These are phyloP conservation scores for Cetonia aurata DNA, from an alignment of 2,888 invertebrate species.

Conservation along the genomic window DNA sequence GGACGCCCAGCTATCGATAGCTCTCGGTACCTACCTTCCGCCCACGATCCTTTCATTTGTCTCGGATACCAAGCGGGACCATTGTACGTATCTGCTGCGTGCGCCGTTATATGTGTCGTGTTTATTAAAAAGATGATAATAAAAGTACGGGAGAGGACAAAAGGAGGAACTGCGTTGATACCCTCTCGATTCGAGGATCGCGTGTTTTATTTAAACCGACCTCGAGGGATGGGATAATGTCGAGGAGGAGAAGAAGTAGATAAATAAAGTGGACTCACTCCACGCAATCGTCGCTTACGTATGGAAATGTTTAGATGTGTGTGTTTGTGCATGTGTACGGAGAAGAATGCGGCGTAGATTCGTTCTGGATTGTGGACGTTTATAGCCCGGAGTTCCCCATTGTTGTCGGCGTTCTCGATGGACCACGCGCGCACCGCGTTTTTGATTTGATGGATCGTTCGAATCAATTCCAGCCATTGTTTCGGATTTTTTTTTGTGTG, in stretches of 20 bases:
- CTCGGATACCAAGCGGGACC: conserved; percentile 60
- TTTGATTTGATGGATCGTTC: conserved; percentile 48
- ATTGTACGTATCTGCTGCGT: conserved; percentile 59
- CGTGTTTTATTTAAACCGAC: conserved; percentile 56
- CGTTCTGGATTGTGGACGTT: conserved; percentile 31
- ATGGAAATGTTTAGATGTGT: too few species aligned
- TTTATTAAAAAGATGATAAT: conserved; percentile 55
- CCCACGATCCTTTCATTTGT: conserved; percentile 63
- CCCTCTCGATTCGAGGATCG: conserved; percentile 58
- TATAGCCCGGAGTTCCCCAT: conserved; percentile 29
- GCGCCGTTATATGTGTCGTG: conserved; percentile 47
- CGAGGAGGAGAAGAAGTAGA: neutral
- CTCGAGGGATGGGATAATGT: neutral
- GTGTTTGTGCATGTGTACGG: neutral
- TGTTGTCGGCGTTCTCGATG: conserved; percentile 27
- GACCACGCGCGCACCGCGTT: conserved; percentile 27
- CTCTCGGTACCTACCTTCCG: conserved; percentile 56
- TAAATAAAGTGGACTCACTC: conserved; percentile 14
- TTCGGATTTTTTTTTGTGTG: conserved; percentile 37
- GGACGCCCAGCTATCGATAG: conserved; percentile 63
- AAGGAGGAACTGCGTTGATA: conserved; percentile 18
- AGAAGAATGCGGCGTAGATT: conserved; percentile 28
- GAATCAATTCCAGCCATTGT: conserved; percentile 44
- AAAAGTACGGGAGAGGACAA: conserved; percentile 34
- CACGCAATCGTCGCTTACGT: neutral